Percentiles rank a stretch among this genome's conserved stretches.
These are phyloP conservation scores for Musca vetustissima DNA, from an alignment of 1,140 invertebrate species.

Conservation along the genomic window DNA sequence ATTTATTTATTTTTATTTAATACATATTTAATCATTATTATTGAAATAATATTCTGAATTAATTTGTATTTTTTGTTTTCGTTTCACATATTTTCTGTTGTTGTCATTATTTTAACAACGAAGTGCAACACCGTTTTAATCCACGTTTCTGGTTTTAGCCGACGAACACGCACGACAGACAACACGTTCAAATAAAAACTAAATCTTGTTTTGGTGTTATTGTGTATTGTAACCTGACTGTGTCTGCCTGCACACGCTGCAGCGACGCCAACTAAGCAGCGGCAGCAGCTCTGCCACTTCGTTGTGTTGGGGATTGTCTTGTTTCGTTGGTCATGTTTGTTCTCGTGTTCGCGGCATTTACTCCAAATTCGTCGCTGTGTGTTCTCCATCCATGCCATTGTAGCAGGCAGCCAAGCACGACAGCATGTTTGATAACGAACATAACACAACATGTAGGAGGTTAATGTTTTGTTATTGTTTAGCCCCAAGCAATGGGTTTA, in stretches of 20 bases:
- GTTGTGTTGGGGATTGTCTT: no score
- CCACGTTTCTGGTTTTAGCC: not conserved
- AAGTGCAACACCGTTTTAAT: not conserved
- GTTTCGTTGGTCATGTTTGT: no score
- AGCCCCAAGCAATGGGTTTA: no score
- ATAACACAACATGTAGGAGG: slow-evolving; percentile 18
- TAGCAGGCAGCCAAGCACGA: not conserved
- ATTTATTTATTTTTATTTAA: no score
- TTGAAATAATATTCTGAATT: not conserved
- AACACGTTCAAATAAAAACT: slow-evolving; percentile 19
- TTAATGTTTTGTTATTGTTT: not conserved
- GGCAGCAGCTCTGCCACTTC: no score
- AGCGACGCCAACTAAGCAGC: no score
- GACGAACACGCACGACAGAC: not conserved
- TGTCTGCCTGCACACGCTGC: no score
- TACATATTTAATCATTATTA: no score
- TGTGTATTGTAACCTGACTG: not conserved
- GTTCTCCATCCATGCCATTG: no score
- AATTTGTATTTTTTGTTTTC: not conserved
- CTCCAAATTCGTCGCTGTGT: no score
- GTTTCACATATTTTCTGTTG: not conserved
- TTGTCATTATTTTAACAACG: not conserved
- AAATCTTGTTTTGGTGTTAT: slow-evolving; percentile 11
- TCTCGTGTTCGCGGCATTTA: no score
- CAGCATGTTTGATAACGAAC: slow-evolving; percentile 11